Base-by-base conservation (phyloP, 2,888 invertebrate genomes). In the Troides oblongomaculatus region DNA sequence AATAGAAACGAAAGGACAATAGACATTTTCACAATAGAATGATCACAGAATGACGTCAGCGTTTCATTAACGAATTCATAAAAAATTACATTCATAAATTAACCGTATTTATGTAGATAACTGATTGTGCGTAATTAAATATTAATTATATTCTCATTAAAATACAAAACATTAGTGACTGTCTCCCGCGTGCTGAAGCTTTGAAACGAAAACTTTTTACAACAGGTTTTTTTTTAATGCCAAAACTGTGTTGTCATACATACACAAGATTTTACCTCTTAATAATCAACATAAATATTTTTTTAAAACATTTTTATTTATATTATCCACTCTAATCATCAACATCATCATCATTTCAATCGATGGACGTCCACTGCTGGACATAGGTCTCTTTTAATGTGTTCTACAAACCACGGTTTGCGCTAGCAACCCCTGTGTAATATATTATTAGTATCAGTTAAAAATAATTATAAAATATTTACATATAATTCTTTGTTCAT, bases 1-100 rank as follows among this genome's bases (percentile, higher is more conserved):
- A 66, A 62, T 62, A 68, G 43, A 23, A 43, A 46, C 23, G 25
- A 57, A 60, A 66, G 63, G 50, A 67, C 67, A 70, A 70, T 57
- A 60, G 61, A 63, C 63, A 67, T 67, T 61, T 67, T 64, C 60
- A 70, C 70, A 67, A 70, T 66, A 64, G 56, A 64, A 64, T 64
- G 53, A 63, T 67, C 23, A 6, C 60, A 56, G 46, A 60, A 67
- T 70, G 70, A 70, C 70, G 70, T 70, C 66, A 70, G 66, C 66
- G 58, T 59, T 56, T 23, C 23, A 66, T 62, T 59, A 17, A 17
- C 21, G 7, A 68, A 36, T 10, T 60, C 60, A 58, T 59, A 12
- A 23, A 18, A 57, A 60, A 30, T 30, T 23, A 18, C 36, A 50
- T 60, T 68, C 18, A 21, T 59, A 46, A 64, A 64, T 56, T 53